Evolutionary conservation across 2,113 vertebrate genomes (phyloP).

Genomic region (Quiscalus mexicanus): DNA sequence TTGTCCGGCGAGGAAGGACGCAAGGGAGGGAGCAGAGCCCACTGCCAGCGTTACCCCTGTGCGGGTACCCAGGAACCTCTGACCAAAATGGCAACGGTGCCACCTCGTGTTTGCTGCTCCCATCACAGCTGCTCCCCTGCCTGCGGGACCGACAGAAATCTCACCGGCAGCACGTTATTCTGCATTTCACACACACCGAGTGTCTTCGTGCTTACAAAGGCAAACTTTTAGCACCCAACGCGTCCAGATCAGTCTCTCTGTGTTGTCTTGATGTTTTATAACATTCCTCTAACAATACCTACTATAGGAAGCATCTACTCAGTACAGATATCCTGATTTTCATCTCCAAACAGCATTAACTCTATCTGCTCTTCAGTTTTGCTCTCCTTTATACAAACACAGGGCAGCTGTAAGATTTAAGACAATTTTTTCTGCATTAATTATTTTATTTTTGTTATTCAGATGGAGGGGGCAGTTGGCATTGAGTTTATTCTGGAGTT

Average conservation of each 20-base stretch:
- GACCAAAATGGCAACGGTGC: slow-evolving; percentile 23
- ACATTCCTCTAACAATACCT: neutral
- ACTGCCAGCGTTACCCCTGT: neutral
- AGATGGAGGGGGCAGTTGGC: neutral
- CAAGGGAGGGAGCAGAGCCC: neutral
- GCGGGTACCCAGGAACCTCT: neutral
- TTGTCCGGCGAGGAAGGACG: neutral
- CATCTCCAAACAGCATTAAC: neutral
- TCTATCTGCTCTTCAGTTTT: neutral
- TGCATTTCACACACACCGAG: neutral
- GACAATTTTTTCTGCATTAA: neutral
- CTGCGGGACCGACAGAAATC: neutral
- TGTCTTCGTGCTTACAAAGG: neutral
- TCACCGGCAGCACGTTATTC: neutral
- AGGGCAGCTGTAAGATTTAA: neutral
- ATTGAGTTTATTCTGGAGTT: neutral
- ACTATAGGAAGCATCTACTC: neutral
- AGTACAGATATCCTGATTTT: neutral
- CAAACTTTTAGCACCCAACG: neutral
- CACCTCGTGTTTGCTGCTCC: slow-evolving; percentile 13
- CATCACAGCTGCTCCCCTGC: neutral
- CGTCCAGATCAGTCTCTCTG: neutral
- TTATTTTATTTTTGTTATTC: neutral
- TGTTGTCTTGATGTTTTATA: neutral
- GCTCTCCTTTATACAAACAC: neutral